Conservation (phyloP, 2,797 vertebrate species). For the Silurus lanzhouensis region DNA sequence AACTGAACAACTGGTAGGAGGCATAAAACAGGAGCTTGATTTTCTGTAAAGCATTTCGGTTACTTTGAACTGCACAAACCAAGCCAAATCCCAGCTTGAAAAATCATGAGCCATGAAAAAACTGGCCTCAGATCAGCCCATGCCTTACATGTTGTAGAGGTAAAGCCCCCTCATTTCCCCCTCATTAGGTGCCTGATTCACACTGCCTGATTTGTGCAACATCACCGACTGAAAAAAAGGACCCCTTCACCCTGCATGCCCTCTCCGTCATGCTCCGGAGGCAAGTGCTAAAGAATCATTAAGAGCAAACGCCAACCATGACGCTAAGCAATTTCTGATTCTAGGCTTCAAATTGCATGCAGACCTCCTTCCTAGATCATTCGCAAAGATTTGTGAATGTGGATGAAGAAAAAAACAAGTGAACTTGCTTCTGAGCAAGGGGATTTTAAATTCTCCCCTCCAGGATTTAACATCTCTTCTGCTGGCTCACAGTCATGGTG, state of each 20-base stretch:
- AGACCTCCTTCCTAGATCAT: slow-evolving; percentile 53
- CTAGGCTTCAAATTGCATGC: slow-evolving; percentile 51
- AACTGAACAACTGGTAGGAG: slow-evolving; percentile 6
- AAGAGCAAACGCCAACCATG: slow-evolving; percentile 65
- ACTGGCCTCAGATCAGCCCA: slow-evolving; percentile 28
- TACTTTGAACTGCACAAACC: slow-evolving; percentile 3
- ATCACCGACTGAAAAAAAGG: slow-evolving; percentile 25
- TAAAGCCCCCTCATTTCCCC: slow-evolving; percentile 24
- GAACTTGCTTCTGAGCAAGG: slow-evolving; percentile 30
- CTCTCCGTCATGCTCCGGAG: slow-evolving; percentile 58
- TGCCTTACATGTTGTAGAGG: slow-evolving; percentile 3
- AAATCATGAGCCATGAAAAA: slow-evolving; percentile 33
- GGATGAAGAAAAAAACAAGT: slow-evolving; percentile 17
- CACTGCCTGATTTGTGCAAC: slow-evolving; percentile 31
- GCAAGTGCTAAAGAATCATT: slow-evolving; percentile 67
- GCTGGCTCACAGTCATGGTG: slow-evolving; percentile 28
- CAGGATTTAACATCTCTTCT: slow-evolving; percentile 39
- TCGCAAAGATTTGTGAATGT: slow-evolving; percentile 42
- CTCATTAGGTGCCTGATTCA: slow-evolving; percentile 35
- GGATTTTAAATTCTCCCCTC: slow-evolving; percentile 27
- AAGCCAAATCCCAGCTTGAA: background rate
- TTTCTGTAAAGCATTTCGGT: slow-evolving; percentile 26
- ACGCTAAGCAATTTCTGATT: slow-evolving; percentile 55
- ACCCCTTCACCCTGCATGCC: slow-evolving; percentile 45
- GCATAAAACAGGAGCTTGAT: background rate